These are phyloP conservation scores for Mnemiopsis leidyi DNA, from an alignment of 37 sponge, comb jelly and placozoan species.

Conservation along the genomic window DNA sequence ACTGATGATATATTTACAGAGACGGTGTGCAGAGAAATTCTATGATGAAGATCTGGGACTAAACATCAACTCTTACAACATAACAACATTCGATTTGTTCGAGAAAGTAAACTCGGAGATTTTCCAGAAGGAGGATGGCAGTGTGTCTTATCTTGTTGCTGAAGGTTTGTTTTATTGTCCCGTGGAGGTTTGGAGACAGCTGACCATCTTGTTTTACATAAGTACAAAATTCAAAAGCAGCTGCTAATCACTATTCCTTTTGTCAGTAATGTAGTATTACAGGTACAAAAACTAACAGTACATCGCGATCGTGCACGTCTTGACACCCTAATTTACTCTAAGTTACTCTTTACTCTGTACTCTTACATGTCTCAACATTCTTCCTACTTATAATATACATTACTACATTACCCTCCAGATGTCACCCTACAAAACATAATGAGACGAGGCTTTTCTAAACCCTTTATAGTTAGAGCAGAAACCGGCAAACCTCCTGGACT, in stretches of 20 bases:
- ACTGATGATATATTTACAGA: background rate
- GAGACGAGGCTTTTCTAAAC: constrained; percentile 35
- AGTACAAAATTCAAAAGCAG: no score
- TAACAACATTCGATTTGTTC: constrained; percentile 57
- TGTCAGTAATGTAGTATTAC: no score
- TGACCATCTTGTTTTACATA: no score
- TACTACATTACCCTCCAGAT: constrained; percentile 23
- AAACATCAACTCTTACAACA: constrained; percentile 32
- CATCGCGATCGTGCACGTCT: no score
- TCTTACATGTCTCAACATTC: no score
- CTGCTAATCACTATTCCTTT: no score
- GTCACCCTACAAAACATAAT: constrained; percentile 38
- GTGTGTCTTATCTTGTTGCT: background rate
- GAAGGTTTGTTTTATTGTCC: no score
- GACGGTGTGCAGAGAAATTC: constrained; percentile 50
- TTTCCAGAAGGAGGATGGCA: background rate
- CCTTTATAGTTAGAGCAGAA: constrained; percentile 37
- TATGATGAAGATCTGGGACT: constrained; percentile 42
- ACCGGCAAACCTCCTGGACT: constrained; percentile 52
- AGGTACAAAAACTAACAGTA: no score
- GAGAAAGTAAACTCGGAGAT: constrained; percentile 48
- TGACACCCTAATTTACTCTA: no score
- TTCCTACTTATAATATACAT: no score
- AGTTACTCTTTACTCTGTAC: no score
- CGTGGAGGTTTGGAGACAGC: no score